These are phyloP conservation scores for Drosophila buzzatii DNA, from an alignment of 2,888 invertebrate genomes.

Conservation along the genomic window DNA sequence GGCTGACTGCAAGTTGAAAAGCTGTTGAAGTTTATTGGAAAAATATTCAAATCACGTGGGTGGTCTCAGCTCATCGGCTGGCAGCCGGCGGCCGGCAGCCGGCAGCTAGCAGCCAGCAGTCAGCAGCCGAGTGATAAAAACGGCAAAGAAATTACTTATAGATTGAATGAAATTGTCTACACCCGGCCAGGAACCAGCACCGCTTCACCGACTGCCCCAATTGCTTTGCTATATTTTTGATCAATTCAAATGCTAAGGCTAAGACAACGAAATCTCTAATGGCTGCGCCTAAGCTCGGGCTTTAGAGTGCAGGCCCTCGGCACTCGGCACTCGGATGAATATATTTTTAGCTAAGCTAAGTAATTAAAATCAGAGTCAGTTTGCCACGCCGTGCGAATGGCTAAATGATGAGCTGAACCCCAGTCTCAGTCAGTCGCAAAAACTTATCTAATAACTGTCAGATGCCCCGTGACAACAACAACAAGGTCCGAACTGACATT, in stretches of 20 bases:
- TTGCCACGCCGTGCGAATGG: constrained; percentile 41
- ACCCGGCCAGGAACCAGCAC: constrained; percentile 13
- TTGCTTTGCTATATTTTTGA: constrained; percentile 63
- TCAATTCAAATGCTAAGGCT: constrained; percentile 76
- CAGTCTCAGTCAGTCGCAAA: constrained; percentile 26
- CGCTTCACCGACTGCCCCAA: constrained; percentile 12
- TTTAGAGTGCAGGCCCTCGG: constrained; percentile 45
- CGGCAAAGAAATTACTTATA: constrained; percentile 78
- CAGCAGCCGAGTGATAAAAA: constrained; percentile 69
- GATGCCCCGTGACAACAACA: constrained; percentile 41
- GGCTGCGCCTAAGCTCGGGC: constrained; percentile 58
- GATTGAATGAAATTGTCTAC: constrained; percentile 77
- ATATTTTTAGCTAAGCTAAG: constrained; percentile 63
- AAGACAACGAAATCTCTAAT: constrained; percentile 73
- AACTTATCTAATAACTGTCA: constrained; percentile 83
- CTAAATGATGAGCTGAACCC: constrained; percentile 59
- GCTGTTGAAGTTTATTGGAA: constrained; percentile 82
- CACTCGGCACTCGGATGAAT: constrained; percentile 21
- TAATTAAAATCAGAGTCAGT: constrained; percentile 64
- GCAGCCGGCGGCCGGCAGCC: constrained; percentile 23
- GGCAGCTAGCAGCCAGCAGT: constrained; percentile 19
- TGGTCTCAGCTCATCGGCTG: constrained; percentile 69
- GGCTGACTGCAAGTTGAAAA: constrained; percentile 65
- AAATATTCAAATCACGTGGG: constrained; percentile 83
- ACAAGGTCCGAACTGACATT: constrained; percentile 21